Evolutionary conservation across 2,888 invertebrate species (phyloP).

Genomic region (Chalcosyrphus nemorum): DNA sequence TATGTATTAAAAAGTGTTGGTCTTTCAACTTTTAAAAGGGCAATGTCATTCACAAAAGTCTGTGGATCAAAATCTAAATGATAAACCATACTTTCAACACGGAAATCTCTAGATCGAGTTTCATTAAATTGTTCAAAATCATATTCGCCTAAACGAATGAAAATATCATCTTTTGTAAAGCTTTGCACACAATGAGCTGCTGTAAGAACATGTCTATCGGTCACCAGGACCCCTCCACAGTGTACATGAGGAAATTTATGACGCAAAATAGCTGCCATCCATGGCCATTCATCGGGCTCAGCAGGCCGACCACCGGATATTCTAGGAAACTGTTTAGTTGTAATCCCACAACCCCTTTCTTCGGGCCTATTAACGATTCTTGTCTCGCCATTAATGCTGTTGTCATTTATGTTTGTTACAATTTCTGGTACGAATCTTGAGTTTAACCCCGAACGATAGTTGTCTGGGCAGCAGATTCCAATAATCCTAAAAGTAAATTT

Average conservation of each 20-base stretch:
- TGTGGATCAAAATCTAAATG: slow-evolving; percentile 87
- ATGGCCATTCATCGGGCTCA: slow-evolving; percentile 89
- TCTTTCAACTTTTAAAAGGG: slow-evolving; percentile 86
- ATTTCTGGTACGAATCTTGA: slow-evolving; percentile 78
- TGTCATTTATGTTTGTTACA: slow-evolving; percentile 67
- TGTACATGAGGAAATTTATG: slow-evolving; percentile 84
- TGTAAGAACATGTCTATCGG: slow-evolving; percentile 87
- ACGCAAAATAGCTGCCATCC: slow-evolving; percentile 91
- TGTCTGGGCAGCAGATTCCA: slow-evolving; percentile 90
- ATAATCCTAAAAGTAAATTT: slow-evolving; percentile 82
- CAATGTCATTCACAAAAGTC: slow-evolving; percentile 90
- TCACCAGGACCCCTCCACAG: slow-evolving; percentile 92
- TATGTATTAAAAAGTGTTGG: slow-evolving; percentile 89
- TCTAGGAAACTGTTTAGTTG: slow-evolving; percentile 82
- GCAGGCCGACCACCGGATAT: slow-evolving; percentile 86
- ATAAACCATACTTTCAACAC: slow-evolving; percentile 85
- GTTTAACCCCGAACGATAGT: slow-evolving; percentile 71
- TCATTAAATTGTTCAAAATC: slow-evolving; percentile 87
- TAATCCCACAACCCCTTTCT: slow-evolving; percentile 81
- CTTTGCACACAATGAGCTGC: slow-evolving; percentile 83
- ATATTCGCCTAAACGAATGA: slow-evolving; percentile 91
- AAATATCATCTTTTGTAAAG: slow-evolving; percentile 84
- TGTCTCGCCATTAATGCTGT: slow-evolving; percentile 63
- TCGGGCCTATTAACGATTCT: slow-evolving; percentile 78
- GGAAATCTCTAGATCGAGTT: slow-evolving; percentile 87